Evolutionary conservation across 2,113 vertebrate species (phyloP).

Genomic region (Sylvia atricapilla): DNA sequence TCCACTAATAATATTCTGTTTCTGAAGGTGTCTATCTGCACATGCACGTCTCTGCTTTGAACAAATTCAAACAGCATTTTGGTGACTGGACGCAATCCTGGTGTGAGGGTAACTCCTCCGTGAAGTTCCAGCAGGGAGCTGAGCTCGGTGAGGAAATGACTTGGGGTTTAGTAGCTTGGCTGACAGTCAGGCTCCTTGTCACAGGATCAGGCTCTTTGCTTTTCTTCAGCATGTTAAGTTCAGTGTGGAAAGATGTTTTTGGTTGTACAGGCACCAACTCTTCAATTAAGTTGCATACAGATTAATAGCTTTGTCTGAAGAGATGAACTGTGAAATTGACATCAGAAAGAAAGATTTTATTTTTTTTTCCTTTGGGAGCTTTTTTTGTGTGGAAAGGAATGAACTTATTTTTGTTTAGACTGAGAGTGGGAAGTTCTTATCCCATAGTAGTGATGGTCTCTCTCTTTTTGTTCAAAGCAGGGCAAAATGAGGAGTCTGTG

Average conservation of each 20-base stretch:
- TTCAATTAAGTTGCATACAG: neutral
- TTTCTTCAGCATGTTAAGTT: neutral
- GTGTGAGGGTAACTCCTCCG: neutral
- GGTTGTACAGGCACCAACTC: fast-evolving
- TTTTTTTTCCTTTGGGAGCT: neutral
- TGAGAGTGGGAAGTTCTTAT: neutral
- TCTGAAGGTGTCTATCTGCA: neutral
- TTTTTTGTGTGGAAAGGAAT: neutral
- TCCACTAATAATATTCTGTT: neutral
- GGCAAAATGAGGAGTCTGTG: neutral
- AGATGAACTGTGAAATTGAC: neutral
- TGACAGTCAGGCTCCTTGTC: neutral
- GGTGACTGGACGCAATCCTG: neutral
- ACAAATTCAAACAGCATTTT: neutral
- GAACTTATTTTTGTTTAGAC: neutral
- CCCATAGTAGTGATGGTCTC: neutral
- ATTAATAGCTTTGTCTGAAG: neutral
- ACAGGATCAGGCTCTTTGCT: neutral
- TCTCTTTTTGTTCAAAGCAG: neutral
- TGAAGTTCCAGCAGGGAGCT: neutral
- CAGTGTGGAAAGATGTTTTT: neutral
- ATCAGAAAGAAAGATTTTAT: neutral
- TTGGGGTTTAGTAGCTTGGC: neutral
- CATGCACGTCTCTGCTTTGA: neutral
- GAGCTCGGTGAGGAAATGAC: neutral